Evolutionary conservation across 2,113 vertebrate species (phyloP).

Genomic region (Ondatra zibethicus): DNA sequence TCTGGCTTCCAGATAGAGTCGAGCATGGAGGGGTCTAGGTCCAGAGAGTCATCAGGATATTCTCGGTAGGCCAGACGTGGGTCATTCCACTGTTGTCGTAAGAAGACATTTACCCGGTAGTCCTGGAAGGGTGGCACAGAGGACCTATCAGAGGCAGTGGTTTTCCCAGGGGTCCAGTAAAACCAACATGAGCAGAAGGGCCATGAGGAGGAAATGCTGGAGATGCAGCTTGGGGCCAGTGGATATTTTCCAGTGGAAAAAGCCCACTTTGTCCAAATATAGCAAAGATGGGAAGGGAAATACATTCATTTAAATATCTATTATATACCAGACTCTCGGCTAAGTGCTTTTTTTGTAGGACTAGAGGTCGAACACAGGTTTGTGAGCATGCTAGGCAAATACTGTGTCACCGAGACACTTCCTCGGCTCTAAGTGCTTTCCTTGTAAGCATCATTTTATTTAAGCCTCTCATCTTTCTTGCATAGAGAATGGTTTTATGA

Average conservation of each 20-base stretch:
- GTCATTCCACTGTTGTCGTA: slow-evolving; percentile 96
- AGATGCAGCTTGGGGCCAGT: neutral
- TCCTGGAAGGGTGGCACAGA: slow-evolving; percentile 86
- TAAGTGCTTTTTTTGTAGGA: slow-evolving; percentile 24
- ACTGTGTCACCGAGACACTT: neutral
- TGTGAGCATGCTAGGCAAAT: neutral
- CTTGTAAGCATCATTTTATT: slow-evolving; percentile 16
- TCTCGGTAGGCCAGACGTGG: slow-evolving; percentile 94
- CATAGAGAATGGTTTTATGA: neutral
- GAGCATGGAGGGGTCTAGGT: slow-evolving; percentile 95
- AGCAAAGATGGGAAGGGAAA: slow-evolving; percentile 42
- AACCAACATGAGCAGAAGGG: neutral
- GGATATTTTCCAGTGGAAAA: slow-evolving; percentile 42
- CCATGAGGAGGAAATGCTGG: neutral
- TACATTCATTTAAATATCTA: slow-evolving; percentile 8
- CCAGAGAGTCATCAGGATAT: slow-evolving; percentile 94
- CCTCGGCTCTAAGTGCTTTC: slow-evolving; percentile 11
- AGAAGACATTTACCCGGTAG: slow-evolving; percentile 95
- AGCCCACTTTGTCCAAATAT: neutral
- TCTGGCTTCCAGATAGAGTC: slow-evolving; percentile 98
- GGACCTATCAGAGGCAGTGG: neutral
- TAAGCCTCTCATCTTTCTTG: slow-evolving; percentile 28
- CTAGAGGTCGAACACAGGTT: neutral
- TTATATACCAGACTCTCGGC: neutral
- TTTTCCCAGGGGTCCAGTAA: neutral